phyloP scores from a whole-genome alignment of 1,140 invertebrate species.

The Calephelis virginiensis region DNA sequence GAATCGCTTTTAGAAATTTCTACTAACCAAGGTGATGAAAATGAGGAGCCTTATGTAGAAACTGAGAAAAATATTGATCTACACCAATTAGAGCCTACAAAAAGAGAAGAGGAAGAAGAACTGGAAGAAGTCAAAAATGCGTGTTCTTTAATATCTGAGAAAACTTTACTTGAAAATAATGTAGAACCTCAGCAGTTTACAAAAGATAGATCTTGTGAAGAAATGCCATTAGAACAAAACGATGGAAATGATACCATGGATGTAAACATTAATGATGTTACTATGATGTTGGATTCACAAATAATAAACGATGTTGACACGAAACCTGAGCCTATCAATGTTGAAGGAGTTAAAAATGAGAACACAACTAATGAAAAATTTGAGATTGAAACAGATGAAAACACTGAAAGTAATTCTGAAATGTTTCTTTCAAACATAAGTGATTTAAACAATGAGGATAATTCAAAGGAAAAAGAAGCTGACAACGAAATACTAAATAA shows the following conservation, averaged over 20 bases:
- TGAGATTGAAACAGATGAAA: not conserved
- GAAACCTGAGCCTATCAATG: not conserved
- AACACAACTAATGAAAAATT: not conserved
- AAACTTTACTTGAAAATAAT: not conserved
- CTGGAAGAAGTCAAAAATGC: too few species aligned
- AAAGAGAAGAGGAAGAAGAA: too few species aligned
- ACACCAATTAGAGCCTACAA: too few species aligned
- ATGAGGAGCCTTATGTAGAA: too few species aligned
- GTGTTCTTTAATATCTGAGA: too few species aligned
- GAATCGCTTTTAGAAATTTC: too few species aligned
- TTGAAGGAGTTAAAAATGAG: not conserved
- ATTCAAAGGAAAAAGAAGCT: conserved; percentile 13
- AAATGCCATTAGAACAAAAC: not conserved
- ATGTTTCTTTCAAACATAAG: not conserved
- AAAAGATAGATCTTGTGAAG: not conserved
- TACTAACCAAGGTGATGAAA: too few species aligned
- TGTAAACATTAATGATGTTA: not conserved
- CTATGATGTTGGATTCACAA: not conserved
- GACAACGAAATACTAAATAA: conserved; percentile 24
- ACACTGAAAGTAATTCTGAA: not conserved
- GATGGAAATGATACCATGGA: not conserved
- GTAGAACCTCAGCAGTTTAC: not conserved
- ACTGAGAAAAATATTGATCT: too few species aligned
- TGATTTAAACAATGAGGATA: not conserved
- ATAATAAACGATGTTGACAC: not conserved